These are phyloP conservation scores for Macrocentrus cingulum DNA, from an alignment of 1,140 invertebrate species.

Conservation along the genomic window DNA sequence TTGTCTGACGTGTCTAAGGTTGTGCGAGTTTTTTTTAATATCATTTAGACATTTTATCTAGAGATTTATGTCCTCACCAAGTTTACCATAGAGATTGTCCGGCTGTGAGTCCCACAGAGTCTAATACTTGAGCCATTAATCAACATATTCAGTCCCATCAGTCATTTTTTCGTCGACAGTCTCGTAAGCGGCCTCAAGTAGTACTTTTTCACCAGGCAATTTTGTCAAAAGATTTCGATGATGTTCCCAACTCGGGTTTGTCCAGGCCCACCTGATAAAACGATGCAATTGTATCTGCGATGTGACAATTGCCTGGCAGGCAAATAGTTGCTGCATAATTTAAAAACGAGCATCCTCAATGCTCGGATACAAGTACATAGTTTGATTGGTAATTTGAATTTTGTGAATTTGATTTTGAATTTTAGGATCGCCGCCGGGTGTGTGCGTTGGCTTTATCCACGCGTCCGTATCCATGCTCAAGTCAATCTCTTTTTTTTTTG, in stretches of 20 bases:
- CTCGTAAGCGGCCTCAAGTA: constrained; percentile 84
- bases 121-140: constrained; percentile 96
- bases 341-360: constrained; percentile 93
- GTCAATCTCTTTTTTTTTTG: constrained; percentile 83
- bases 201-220: constrained; percentile 74
- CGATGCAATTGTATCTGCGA: constrained; percentile 90
- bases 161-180: constrained; percentile 90
- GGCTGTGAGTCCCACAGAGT: constrained; percentile 97
- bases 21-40: constrained; percentile 94
- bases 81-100: constrained; percentile 88
- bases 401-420: constrained; percentile 86
- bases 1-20: constrained; percentile 99
- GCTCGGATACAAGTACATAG: constrained; percentile 94
- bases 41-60: constrained; percentile 99
- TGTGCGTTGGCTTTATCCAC: constrained; percentile 81
- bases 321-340: constrained; percentile 95
- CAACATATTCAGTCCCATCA: constrained; percentile 88
- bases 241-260: constrained; percentile 84
- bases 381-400: constrained; percentile 96
- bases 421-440: constrained; percentile 88
- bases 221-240: constrained; percentile 91
- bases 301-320: constrained; percentile 96
- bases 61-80: constrained; percentile 89
- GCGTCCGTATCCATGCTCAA: constrained; percentile 94
- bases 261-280: constrained; percentile 86